Evolutionary conservation across 2,888 invertebrate genomes (phyloP).

Genomic region (Ptychoptera albimana): DNA sequence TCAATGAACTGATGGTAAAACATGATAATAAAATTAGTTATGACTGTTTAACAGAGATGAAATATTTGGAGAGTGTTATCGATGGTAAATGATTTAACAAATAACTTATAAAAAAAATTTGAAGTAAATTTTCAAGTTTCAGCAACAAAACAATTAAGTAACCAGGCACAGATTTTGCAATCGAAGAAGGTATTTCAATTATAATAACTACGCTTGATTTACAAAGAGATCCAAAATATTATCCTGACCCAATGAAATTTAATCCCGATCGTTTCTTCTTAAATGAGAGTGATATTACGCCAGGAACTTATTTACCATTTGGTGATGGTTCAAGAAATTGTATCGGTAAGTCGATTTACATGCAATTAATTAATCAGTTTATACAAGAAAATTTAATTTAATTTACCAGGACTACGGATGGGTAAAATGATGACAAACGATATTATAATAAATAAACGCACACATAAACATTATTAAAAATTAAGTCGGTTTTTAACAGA

Average conservation of each 20-base stretch:
- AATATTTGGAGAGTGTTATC: slow-evolving; percentile 27
- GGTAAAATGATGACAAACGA: slow-evolving; percentile 18
- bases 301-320: slow-evolving; percentile 26
- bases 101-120: not conserved
- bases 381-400: not conserved
- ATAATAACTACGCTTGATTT: slow-evolving; percentile 39
- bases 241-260: slow-evolving; percentile 42
- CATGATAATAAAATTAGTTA: slow-evolving; percentile 23
- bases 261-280: slow-evolving; percentile 40
- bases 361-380: not conserved
- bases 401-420: slow-evolving; percentile 15
- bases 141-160: slow-evolving; percentile 30
- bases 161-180: slow-evolving; percentile 28
- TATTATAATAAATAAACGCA: no score
- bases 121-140: no score
- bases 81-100: slow-evolving; percentile 19
- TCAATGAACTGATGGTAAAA: slow-evolving; percentile 21
- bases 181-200: slow-evolving; percentile 35
- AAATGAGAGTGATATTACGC: no score
- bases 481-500: no score
- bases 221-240: slow-evolving; percentile 42
- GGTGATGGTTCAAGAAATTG: slow-evolving; percentile 30
- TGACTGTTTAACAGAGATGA: slow-evolving; percentile 25
- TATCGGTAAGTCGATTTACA: slow-evolving; percentile 17
- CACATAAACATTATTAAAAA: no score